These are phyloP conservation scores for Gulo gulo DNA, from an alignment of 2,113 vertebrate genomes.

Conservation along the genomic window DNA sequence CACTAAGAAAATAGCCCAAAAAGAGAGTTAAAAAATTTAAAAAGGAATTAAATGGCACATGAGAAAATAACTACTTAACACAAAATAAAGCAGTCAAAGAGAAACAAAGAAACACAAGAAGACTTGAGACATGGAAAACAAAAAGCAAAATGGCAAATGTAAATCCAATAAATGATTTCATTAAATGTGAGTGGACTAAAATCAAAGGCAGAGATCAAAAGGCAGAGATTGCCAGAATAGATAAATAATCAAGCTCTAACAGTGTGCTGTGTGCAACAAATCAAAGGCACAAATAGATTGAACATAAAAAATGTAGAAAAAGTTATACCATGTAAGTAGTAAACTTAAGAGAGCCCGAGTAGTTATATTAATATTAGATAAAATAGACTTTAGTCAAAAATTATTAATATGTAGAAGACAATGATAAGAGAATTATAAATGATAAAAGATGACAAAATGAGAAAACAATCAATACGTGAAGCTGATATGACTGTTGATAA, in stretches of 20 bases:
- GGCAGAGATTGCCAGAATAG: not conserved
- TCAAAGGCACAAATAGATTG: not conserved
- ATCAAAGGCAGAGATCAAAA: not conserved
- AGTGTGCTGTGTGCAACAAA: not conserved
- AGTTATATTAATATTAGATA: not conserved
- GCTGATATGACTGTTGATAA: not conserved
- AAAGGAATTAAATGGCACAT: not conserved
- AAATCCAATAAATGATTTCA: not conserved
- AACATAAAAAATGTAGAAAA: not conserved
- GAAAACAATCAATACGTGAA: not conserved
- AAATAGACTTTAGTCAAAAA: not conserved
- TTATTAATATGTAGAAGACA: not conserved
- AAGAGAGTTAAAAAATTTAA: not conserved
- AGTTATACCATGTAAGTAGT: not conserved
- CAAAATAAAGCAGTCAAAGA: slow-evolving; percentile 11
- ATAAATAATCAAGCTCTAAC: not conserved
- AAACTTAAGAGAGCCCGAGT: not conserved
- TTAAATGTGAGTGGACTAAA: slow-evolving; percentile 22
- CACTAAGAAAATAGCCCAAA: not conserved
- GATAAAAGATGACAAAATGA: not conserved
- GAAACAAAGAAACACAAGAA: not conserved
- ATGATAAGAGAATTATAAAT: not conserved
- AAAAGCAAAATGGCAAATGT: not conserved
- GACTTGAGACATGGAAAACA: not conserved
- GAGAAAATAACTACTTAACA: not conserved